Conservation (phyloP, 64 coral and sea anemone genomes). For the Pocillopora damicornis region DNA sequence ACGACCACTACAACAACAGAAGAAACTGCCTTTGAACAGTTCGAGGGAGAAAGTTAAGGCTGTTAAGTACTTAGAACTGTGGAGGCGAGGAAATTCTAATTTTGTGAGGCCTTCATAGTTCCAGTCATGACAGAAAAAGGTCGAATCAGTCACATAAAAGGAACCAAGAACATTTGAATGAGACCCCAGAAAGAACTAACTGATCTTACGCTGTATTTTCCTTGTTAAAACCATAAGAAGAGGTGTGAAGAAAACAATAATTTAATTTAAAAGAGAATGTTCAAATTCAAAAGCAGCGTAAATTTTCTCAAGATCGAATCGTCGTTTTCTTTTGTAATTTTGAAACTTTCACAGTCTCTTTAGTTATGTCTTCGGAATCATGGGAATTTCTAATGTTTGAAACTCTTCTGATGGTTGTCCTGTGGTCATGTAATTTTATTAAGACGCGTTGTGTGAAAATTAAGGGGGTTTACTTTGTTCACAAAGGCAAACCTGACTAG, state of each 20-base stretch:
- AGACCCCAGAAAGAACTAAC: background rate
- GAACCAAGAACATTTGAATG: background rate
- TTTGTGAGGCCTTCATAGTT: background rate
- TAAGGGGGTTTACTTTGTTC: too few relatives aligned
- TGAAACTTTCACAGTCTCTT: too few relatives aligned
- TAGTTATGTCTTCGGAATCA: too few relatives aligned
- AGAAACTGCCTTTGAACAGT: slow-evolving; percentile 5
- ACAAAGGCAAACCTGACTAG: too few relatives aligned
- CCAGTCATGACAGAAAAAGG: too few relatives aligned
- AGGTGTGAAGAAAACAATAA: background rate
- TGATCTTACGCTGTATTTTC: background rate
- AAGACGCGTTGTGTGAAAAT: too few relatives aligned
- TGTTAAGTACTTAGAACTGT: background rate
- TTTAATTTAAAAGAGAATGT: background rate
- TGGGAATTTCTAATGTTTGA: too few relatives aligned
- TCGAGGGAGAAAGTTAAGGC: background rate
- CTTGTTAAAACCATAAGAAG: background rate
- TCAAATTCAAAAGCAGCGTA: background rate
- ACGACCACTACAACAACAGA: background rate
- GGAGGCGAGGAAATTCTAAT: background rate
- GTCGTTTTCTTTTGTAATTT: too few relatives aligned
- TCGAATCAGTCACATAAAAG: background rate
- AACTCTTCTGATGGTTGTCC: too few relatives aligned
- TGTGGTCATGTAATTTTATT: too few relatives aligned
- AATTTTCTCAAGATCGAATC: background rate